These are phyloP conservation scores for Drosophila subsilvestris DNA, from an alignment of 2,888 invertebrate genomes.

Conservation along the genomic window DNA sequence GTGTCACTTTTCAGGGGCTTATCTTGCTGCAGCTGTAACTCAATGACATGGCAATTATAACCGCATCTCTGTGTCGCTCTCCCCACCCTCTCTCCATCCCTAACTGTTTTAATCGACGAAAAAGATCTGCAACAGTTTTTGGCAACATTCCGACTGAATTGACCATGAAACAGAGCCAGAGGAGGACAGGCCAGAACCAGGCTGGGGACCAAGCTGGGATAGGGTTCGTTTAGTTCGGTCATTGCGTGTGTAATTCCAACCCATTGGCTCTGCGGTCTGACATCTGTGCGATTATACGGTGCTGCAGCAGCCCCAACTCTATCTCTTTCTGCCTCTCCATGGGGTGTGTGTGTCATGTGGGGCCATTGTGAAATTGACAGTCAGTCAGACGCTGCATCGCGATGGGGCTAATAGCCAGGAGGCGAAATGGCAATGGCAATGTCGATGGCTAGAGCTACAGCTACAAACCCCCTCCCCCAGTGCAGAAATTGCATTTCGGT, in stretches of 20 bases:
- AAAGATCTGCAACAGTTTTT: slow-evolving; percentile 45
- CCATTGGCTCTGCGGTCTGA: slow-evolving; percentile 54
- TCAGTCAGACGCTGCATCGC: slow-evolving; percentile 25
- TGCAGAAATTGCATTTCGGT: slow-evolving; percentile 43
- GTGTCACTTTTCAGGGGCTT: slow-evolving; percentile 23
- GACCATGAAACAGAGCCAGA: slow-evolving; percentile 45
- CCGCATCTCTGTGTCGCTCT: slow-evolving; percentile 3
- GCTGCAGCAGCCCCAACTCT: neutral
- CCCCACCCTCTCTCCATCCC: slow-evolving; percentile 9
- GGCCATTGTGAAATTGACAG: slow-evolving; percentile 74
- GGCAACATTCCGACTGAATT: slow-evolving; percentile 26
- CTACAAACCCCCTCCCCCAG: no score
- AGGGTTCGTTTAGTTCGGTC: slow-evolving; percentile 59
- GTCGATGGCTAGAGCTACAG: neutral
- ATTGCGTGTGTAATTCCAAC: slow-evolving; percentile 65
- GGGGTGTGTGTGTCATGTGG: slow-evolving; percentile 56
- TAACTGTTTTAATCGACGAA: slow-evolving; percentile 15
- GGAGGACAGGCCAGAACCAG: neutral
- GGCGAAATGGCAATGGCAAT: slow-evolving; percentile 40
- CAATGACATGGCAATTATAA: slow-evolving; percentile 50
- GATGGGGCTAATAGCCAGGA: slow-evolving; percentile 50
- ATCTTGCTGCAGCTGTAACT: slow-evolving; percentile 39
- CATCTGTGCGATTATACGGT: slow-evolving; percentile 42
- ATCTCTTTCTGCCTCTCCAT: neutral
- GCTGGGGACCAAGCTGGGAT: slow-evolving; percentile 3